These are phyloP conservation scores for Carettochelys insculpta DNA, from an alignment of 2,113 vertebrate species.

Conservation along the genomic window DNA sequence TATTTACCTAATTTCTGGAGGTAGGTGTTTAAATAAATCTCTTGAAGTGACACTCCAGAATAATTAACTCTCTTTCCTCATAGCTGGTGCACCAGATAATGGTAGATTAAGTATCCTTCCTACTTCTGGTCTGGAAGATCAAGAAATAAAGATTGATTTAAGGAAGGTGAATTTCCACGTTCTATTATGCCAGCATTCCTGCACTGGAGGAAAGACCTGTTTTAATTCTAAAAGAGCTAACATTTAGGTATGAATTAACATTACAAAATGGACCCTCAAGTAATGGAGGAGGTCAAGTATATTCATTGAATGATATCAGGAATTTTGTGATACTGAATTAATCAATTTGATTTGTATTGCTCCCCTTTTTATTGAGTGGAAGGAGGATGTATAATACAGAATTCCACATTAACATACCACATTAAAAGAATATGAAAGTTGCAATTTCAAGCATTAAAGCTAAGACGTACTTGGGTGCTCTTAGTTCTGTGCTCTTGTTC, in stretches of 20 bases:
- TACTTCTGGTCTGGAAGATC: background rate
- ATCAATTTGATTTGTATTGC: accelerated
- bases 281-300: accelerated
- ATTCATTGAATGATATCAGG: background rate
- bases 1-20: background rate
- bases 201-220: background rate
- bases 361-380: accelerated
- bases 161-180: background rate
- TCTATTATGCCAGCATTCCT: too few species aligned
- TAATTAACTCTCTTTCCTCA: accelerated
- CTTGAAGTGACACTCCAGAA: background rate
- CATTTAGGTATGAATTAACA: background rate
- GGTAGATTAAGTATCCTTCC: accelerated
- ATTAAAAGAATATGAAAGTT: background rate
- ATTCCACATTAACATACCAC: background rate
- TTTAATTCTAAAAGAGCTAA: background rate
- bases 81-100: accelerated
- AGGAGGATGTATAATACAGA: background rate
- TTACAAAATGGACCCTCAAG: background rate
- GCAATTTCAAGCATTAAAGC: background rate
- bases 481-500: background rate
- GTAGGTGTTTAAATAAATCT: background rate
- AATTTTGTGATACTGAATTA: background rate
- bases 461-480: too few species aligned
- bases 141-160: background rate